Percentiles rank a stretch among this genome's conserved stretches.
Conservation (phyloP, 2,113 vertebrate genomes). For the Paralichthys olivaceus region DNA sequence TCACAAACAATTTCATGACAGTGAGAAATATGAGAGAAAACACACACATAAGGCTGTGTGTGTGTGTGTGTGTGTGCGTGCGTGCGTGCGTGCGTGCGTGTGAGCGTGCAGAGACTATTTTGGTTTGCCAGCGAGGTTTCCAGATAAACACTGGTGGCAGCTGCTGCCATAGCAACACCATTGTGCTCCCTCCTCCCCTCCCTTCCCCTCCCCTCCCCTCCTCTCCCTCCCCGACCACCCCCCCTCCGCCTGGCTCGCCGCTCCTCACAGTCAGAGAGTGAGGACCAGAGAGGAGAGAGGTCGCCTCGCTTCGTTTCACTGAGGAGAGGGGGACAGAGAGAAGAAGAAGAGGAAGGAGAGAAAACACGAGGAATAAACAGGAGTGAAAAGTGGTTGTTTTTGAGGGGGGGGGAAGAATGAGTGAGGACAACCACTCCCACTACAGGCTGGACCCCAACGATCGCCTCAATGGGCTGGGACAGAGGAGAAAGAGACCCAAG, state of each 20-base stretch:
- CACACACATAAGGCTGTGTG: not conserved
- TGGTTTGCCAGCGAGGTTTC: constrained; percentile 81
- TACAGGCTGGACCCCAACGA: constrained; percentile 90
- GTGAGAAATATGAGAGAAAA: not conserved
- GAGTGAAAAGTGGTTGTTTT: constrained; percentile 1
- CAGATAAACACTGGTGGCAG: constrained; percentile 92
- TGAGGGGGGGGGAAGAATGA: constrained; percentile 61
- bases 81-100: not conserved
- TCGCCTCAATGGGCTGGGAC: constrained; percentile 88
- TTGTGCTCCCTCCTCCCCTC: constrained; percentile 75
- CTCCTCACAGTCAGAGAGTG: constrained; percentile 48
- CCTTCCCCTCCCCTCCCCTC: constrained; percentile 8
- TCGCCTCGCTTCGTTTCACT: constrained; percentile 30
- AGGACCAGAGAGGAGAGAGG: constrained; percentile 64
- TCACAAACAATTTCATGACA: no score
- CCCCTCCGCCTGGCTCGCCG: constrained; percentile 32
- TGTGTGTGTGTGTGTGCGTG: no score
- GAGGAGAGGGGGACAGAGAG: constrained; percentile 16
- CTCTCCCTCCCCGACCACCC: constrained; percentile 42
- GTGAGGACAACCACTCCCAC: constrained; percentile 84
- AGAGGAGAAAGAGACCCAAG: constrained; percentile 89
- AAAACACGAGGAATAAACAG: constrained; percentile 24
- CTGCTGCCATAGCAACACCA: constrained; percentile 90
- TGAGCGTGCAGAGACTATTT: constrained; percentile 69
- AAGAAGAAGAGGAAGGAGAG: not conserved